Evolutionary conservation across 2,888 invertebrate species (phyloP).

Genomic region (Sepioteuthis lessoniana): DNA sequence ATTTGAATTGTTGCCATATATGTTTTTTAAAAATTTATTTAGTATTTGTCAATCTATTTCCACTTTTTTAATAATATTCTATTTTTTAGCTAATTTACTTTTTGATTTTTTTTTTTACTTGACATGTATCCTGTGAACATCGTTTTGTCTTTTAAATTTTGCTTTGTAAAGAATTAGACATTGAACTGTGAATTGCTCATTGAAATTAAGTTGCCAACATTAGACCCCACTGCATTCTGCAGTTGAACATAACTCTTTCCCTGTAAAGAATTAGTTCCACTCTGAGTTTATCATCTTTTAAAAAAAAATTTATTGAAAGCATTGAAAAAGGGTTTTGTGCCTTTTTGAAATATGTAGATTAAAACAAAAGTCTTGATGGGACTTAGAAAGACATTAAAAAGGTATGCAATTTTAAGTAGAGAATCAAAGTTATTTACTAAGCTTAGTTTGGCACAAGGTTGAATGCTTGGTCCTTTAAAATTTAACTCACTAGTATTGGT

Average conservation of each 20-base stretch:
- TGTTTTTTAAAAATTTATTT: neutral
- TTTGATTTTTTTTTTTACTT: neutral
- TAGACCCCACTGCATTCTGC: neutral
- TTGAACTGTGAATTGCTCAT: neutral
- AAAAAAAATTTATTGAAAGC: neutral
- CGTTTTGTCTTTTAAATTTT: neutral
- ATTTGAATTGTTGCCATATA: neutral
- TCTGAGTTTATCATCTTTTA: neutral
- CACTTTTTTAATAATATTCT: neutral
- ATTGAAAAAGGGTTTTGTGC: too few relatives aligned
- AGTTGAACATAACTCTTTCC: neutral
- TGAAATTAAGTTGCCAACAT: neutral
- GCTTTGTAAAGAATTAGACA: neutral
- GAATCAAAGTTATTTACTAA: too few relatives aligned
- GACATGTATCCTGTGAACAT: neutral
- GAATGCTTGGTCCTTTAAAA: too few relatives aligned
- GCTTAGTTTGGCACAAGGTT: too few relatives aligned
- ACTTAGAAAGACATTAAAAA: too few relatives aligned
- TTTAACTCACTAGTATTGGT: too few relatives aligned
- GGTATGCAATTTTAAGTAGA: too few relatives aligned
- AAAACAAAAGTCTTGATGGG: too few relatives aligned
- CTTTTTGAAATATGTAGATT: too few relatives aligned
- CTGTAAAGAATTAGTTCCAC: neutral
- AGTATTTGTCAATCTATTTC: neutral
- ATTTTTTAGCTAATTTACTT: neutral